Evolutionary conservation across 2,797 vertebrate genomes (phyloP).

Genomic region (Pipistrellus pipistrellus): DNA sequence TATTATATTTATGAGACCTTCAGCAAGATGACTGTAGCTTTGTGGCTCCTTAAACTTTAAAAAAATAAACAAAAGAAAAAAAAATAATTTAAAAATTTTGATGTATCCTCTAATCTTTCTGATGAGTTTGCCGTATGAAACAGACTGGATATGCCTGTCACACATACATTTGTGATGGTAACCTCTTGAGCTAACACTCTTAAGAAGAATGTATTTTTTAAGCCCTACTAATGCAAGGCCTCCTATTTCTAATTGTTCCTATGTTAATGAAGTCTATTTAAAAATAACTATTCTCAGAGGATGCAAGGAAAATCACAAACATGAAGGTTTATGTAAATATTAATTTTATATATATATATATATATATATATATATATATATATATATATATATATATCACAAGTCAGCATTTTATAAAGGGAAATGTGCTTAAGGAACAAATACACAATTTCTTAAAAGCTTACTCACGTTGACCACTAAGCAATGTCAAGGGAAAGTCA

Average conservation of each 20-base stretch:
- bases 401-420: conserved; percentile 44
- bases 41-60: neutral
- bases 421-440: conserved; percentile 67
- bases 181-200: conserved; percentile 1
- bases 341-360: conserved; percentile 4
- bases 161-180: neutral
- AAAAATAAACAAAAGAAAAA: neutral
- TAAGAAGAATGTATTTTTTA: conserved; percentile 53
- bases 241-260: conserved; percentile 58
- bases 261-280: conserved; percentile 67
- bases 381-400: neutral
- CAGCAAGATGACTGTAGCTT: neutral
- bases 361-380: neutral
- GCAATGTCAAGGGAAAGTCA: conserved; percentile 73
- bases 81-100: neutral
- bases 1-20: conserved; percentile 68
- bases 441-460: conserved; percentile 59
- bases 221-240: neutral
- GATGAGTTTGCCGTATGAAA: neutral
- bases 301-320: conserved; percentile 45
- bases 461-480: conserved; percentile 66
- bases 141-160: neutral
- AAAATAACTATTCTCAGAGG: conserved; percentile 38
- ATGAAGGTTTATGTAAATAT: conserved; percentile 61
- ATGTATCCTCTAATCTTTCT: neutral